Evolutionary conservation across 2,888 invertebrate genomes (phyloP), one percentile per base, ranked within the genome.

Genomic region (Yponomeuta evonymella): DNA sequence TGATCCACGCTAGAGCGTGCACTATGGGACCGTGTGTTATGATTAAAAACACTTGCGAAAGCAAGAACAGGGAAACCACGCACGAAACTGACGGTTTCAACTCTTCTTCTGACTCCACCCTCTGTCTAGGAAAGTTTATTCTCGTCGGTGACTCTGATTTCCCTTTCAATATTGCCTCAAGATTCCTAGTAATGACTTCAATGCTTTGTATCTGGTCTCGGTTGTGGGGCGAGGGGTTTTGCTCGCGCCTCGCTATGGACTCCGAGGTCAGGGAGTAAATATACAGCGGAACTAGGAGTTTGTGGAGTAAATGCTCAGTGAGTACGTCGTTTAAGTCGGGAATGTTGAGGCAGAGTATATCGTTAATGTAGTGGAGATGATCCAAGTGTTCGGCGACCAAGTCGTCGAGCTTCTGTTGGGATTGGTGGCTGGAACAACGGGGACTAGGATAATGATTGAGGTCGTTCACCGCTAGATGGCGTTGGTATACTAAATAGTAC

Each of bases 321-420:
- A 99, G 90, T 68, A 99, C 98, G 79, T 97, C 96, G 87, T 99
- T 99, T 71, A 99, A 93, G 81, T 97, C 97, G 70, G 96, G 95
- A 77, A 99, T 98, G 83, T 97, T 96, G 72, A 99, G 93, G 80
- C 97, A 95, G 30, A 99, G 94, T 78, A 99, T 99, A 83, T 99
- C 99, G 83, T 99, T 99, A 72, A 99, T 93, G 85, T 99, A 99
- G 88, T 99, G 99, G 15, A 99, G 93, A 85, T 99, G 98, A 88
- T 99, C 99, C 75, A 99, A 91, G 86, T 99, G 99, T 88, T 99
- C 99, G 0, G 98, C 99, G 2, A 99, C 98, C 74, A 99, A 90
- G 88, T 98, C 98, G 12, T 98, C 95, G 69, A 99, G 93, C 79
- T 97, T 95, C 79, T 97, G 96, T 82, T 97, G 96, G 30, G 97